Percentiles rank a stretch among this genome's conserved stretches.
Evolutionary conservation across 1,140 invertebrate species (phyloP).

Genomic region (Lepidostoma basale): DNA sequence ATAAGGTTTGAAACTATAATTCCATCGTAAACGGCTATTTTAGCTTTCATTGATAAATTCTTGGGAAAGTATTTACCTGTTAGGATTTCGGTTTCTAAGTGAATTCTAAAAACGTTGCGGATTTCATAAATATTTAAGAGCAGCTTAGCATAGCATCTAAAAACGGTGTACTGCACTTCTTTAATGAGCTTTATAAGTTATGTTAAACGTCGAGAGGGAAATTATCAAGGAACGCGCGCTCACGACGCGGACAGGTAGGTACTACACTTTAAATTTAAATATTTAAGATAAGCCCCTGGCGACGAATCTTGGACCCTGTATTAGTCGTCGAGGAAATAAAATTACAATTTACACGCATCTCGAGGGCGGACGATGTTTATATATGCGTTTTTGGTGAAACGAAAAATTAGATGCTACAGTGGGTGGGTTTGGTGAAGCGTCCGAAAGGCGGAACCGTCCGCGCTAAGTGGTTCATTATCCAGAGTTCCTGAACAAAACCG

Average conservation of each 20-base stretch:
- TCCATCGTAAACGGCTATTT: too few species aligned
- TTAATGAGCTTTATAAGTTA: slow-evolving; percentile 23
- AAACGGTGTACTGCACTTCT: slow-evolving; percentile 12
- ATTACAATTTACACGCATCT: slow-evolving; percentile 17
- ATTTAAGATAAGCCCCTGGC: slow-evolving; percentile 21
- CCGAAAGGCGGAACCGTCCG: slow-evolving; percentile 4
- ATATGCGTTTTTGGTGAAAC: slow-evolving; percentile 1
- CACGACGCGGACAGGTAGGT: neutral
- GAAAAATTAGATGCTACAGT: slow-evolving; percentile 7
- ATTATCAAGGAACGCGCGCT: slow-evolving; percentile 9
- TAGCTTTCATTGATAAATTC: too few species aligned
- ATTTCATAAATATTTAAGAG: slow-evolving; percentile 13
- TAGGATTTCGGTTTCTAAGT: too few species aligned
- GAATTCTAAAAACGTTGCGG: neutral
- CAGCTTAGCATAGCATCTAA: slow-evolving; percentile 2
- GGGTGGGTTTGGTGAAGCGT: slow-evolving; percentile 5
- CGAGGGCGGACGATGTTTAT: neutral
- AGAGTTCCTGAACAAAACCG: neutral
- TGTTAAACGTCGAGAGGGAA: slow-evolving; percentile 8
- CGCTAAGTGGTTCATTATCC: slow-evolving; percentile 20
- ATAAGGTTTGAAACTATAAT: too few species aligned
- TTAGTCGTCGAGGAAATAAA: slow-evolving; percentile 15
- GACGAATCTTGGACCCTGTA: neutral
- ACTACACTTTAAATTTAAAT: slow-evolving; percentile 7
- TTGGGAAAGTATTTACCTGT: too few species aligned